phyloP scores from a whole-genome alignment of 2,113 vertebrate species.

The Podarcis raffonei region DNA sequence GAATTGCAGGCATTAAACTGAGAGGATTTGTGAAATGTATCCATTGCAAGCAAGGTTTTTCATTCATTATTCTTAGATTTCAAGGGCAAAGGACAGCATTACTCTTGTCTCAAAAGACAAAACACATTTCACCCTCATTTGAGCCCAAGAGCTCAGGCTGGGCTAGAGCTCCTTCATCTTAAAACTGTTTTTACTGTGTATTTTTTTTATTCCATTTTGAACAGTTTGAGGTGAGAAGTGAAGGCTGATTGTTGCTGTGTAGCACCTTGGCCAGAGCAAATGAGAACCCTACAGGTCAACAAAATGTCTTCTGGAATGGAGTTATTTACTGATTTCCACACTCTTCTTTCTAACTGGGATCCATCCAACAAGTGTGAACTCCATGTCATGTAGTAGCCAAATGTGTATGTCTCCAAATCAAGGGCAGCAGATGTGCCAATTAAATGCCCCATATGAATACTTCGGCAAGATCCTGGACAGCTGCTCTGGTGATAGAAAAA shows the following conservation, averaged over 20 bases:
- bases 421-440: conserved; percentile 56
- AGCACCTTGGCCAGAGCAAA: conserved; percentile 27
- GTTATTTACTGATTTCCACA: conserved; percentile 36
- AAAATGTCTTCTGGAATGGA: conserved; percentile 24
- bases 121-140: not conserved
- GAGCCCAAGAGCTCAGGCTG: not conserved
- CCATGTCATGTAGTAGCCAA: conserved; percentile 8
- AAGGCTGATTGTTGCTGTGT: not conserved
- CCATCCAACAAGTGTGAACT: conserved; percentile 1
- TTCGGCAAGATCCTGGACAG: conserved; percentile 40
- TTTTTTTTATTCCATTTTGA: not conserved
- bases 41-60: conserved; percentile 34
- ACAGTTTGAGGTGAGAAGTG: conserved; percentile 16
- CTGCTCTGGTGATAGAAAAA: conserved; percentile 59
- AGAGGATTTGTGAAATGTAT: conserved; percentile 35
- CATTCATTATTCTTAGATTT: conserved; percentile 24
- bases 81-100: not conserved
- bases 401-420: conserved; percentile 49
- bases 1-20: conserved; percentile 25
- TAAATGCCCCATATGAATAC: conserved; percentile 16
- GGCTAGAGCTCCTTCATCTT: not conserved
- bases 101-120: not conserved
- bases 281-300: not conserved
- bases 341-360: conserved; percentile 23
- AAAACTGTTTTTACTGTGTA: conserved; percentile 14